Conservation (phyloP, 2,888 invertebrate species). For the Erebia aethiops region DNA sequence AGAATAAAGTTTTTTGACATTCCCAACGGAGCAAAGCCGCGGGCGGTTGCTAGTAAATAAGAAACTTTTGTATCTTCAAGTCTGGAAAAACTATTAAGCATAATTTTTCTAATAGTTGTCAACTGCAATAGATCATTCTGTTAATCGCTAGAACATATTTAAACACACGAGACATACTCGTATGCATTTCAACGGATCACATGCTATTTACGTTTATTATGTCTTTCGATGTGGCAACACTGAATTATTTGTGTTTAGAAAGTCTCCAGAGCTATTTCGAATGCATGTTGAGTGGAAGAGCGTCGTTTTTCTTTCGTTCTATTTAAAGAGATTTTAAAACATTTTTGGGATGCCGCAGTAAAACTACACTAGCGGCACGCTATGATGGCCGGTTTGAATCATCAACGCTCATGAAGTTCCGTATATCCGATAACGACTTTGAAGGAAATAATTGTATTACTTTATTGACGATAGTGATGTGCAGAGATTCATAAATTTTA, state of each 20-base stretch:
- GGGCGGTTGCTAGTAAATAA: no score
- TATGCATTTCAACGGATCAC: constrained; percentile 8
- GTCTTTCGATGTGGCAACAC: constrained; percentile 20
- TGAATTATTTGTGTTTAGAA: constrained; percentile 20
- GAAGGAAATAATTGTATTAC: no score
- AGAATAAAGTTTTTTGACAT: no score
- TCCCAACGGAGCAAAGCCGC: no score
- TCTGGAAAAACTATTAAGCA: no score
- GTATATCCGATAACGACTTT: no score
- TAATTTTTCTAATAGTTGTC: neutral
- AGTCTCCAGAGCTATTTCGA: constrained; percentile 16
- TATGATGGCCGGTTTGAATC: no score
- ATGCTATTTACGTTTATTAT: constrained; percentile 13
- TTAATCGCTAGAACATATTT: neutral
- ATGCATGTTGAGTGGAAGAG: constrained; percentile 9
- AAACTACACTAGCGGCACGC: no score
- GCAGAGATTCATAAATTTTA: no score
- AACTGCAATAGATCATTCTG: neutral
- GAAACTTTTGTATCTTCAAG: no score
- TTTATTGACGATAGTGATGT: no score
- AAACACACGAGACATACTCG: constrained; percentile 9
- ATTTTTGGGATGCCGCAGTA: neutral
- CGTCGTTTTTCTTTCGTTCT: constrained; percentile 16
- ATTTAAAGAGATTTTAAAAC: constrained; percentile 12
- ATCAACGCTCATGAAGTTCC: no score